Evolutionary conservation across 1,140 invertebrate genomes (phyloP).

Genomic region (Macrobrachium nipponense): DNA sequence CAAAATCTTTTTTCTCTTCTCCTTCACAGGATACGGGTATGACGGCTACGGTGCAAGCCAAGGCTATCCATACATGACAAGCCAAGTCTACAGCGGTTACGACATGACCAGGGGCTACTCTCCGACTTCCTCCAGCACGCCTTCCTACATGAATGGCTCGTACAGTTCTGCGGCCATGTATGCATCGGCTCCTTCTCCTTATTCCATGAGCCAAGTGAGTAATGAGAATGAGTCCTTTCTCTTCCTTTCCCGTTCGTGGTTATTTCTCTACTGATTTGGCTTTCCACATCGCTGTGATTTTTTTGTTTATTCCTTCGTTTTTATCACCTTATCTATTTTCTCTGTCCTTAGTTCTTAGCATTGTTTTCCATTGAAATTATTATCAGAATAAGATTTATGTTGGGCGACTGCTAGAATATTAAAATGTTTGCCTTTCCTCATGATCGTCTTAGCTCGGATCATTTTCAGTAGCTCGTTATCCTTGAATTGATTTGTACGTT

Average conservation of each 20-base stretch:
- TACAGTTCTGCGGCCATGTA: constrained; percentile 76
- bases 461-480: no score
- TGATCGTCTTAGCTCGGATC: no score
- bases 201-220: constrained; percentile 67
- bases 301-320: no score
- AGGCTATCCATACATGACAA: constrained; percentile 81
- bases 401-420: no score
- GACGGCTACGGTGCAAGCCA: constrained; percentile 69
- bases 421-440: no score
- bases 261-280: not conserved
- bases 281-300: no score
- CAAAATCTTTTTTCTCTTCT: constrained; percentile 76
- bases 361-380: no score
- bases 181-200: constrained; percentile 70
- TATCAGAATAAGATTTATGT: no score
- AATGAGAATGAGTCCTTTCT: not conserved
- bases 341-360: no score
- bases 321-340: no score
- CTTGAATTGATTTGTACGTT: no score
- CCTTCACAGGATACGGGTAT: constrained; percentile 72
- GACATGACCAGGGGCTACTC: constrained; percentile 73
- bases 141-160: constrained; percentile 83
- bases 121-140: constrained; percentile 69
- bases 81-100: constrained; percentile 78
- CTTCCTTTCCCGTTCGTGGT: not conserved